These are phyloP conservation scores for Leucoraja erinaceus DNA, from an alignment of 2,113 vertebrate species.

Conservation along the genomic window DNA sequence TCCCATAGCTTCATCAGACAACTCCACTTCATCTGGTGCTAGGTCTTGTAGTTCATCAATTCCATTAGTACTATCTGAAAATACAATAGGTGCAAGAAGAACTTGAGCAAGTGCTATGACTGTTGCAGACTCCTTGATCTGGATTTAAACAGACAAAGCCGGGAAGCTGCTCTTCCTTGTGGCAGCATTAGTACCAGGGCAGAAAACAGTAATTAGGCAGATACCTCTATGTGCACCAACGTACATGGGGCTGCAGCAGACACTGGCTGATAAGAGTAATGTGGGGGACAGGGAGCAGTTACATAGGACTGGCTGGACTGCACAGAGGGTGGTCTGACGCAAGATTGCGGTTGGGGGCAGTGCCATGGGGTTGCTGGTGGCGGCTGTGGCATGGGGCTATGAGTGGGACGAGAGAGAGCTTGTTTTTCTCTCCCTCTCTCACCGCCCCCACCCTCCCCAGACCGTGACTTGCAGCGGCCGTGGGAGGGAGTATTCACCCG, in stretches of 20 bases:
- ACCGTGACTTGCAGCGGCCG: too few species aligned
- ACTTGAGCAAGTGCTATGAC: neutral
- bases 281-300: too few species aligned
- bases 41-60: slow-evolving; percentile 41
- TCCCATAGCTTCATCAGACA: slow-evolving; percentile 41
- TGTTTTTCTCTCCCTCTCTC: too few species aligned
- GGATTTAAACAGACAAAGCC: neutral
- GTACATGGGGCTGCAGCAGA: neutral
- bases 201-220: neutral
- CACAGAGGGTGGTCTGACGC: neutral
- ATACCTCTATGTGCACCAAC: neutral
- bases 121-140: neutral
- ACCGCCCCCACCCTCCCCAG: too few species aligned
- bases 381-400: too few species aligned
- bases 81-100: neutral
- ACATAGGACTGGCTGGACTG: too few species aligned
- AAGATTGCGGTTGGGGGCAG: neutral
- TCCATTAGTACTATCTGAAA: slow-evolving; percentile 46
- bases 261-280: neutral
- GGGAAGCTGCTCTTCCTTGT: neutral
- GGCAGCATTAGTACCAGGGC: neutral
- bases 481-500: too few species aligned
- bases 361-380: too few species aligned
- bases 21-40: slow-evolving; percentile 39
- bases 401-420: too few species aligned